A percentile compares a stretch with the other conserved stretches of the same genome.
Conservation (phyloP, 2,113 vertebrate species). For the Rostratula benghalensis region DNA sequence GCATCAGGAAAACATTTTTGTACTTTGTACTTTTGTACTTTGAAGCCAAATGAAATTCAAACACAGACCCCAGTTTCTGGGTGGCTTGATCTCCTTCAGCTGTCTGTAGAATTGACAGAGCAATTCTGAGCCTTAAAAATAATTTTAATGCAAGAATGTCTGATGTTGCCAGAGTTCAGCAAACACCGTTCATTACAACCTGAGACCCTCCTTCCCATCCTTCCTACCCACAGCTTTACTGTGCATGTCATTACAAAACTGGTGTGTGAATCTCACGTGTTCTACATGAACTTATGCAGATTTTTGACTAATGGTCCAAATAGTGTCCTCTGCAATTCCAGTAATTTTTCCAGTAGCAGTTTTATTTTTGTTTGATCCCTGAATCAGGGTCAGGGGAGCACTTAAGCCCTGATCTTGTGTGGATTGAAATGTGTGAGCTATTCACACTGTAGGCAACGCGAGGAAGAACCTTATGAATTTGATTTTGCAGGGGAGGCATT, state of each 20-base stretch:
- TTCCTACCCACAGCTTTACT: neutral
- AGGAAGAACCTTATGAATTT: neutral
- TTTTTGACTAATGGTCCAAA: neutral
- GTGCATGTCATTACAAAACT: neutral
- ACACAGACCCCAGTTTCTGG: neutral
- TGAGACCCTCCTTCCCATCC: neutral
- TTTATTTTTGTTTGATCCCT: neutral
- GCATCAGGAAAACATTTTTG: neutral
- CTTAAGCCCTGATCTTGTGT: neutral
- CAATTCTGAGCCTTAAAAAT: neutral
- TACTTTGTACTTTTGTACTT: neutral
- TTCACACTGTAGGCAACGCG: rapidly evolving
- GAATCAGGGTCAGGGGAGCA: neutral
- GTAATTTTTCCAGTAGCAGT: neutral
- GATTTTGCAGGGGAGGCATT: neutral
- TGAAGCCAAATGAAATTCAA: neutral
- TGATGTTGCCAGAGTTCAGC: neutral
- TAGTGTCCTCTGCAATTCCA: neutral
- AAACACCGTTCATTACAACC: neutral
- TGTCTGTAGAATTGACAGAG: neutral
- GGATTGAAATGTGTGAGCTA: neutral
- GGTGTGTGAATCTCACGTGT: neutral
- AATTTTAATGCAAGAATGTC: neutral
- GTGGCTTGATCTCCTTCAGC: neutral
- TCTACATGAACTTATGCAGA: neutral